Evolutionary conservation across 2,888 invertebrate species (phyloP), one percentile per base, ranked within the genome.

Genomic region (Neria commutata): DNA sequence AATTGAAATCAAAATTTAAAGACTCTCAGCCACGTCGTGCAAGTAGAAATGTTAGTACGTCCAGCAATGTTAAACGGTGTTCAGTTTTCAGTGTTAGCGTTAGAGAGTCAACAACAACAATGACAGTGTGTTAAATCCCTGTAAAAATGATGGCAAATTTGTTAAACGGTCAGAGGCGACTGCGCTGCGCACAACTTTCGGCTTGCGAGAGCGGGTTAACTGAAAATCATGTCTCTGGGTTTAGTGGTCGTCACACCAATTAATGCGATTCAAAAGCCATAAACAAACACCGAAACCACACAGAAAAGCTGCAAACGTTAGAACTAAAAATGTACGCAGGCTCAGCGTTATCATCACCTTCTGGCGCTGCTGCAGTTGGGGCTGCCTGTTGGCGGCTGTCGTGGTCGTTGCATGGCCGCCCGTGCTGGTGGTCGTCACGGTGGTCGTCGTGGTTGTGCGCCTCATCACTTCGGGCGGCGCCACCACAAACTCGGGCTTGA

Each of bases 281-380:
- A 76, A 76, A 78, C 80, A 79, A 72, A 79, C 71, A 78, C 80
- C 79, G 74, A 79, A 79, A 79, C 79, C 79, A 80, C 79, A 79
- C 69, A 80, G 67, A 78, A 77, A 80, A 78, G 78, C 78, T 71
- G 73, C 74, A 76, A 77, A 72, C 68, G 80, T 68, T 73, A 78
- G 65, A 71, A 74, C 70, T 72, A 80, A 62, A 73, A 79, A 75
- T 66, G 74, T 71, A 77, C 76, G 80, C 67, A 78, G 73, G 73
- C 76, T 79, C 74, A 80, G 74, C 71, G 75, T 77, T 74, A 81
- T 80, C 71, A 79, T 80, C 80, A 79, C 80, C 81, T 80, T 79
- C 78, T 78, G 77, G 72, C 74, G 73, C 67, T 75, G 73, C 56
- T 69, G 67, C 61, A 65, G 67, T 47, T 66, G 66, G 58, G 63